Evolutionary conservation across 2,888 invertebrate genomes (phyloP).

Genomic region (Drymonia ruficornis): DNA sequence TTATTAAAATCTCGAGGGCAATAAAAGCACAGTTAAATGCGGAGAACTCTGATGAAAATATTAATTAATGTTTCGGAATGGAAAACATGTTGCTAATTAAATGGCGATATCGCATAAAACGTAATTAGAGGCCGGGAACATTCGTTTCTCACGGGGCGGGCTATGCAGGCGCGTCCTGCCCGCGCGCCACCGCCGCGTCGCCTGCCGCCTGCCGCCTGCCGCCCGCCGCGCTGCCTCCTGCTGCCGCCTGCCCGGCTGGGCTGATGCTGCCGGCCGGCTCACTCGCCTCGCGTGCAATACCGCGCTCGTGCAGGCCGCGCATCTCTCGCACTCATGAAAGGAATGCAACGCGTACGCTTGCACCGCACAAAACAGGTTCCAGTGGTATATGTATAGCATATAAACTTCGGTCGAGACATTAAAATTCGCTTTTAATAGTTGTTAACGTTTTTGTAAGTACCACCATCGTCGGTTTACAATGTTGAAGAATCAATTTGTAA

Average conservation of each 20-base stretch:
- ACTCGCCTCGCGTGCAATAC: conserved; percentile 40
- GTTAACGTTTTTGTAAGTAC: conserved; percentile 51
- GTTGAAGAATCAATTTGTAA: conserved; percentile 34
- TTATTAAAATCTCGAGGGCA: conserved; percentile 83
- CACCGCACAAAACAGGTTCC: conserved; percentile 67
- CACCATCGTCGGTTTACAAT: conserved; percentile 31
- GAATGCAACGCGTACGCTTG: conserved; percentile 66
- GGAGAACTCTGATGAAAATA: conserved; percentile 83
- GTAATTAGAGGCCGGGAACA: conserved; percentile 81
- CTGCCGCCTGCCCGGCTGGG: neutral
- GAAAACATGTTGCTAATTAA: conserved; percentile 84
- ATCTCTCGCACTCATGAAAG: conserved; percentile 58
- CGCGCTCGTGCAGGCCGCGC: conserved; percentile 32
- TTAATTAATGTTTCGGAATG: conserved; percentile 84
- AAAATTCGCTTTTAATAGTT: conserved; percentile 62
- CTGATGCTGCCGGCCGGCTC: neutral
- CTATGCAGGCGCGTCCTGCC: conserved; percentile 43
- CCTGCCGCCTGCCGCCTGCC: neutral
- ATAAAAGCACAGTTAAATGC: conserved; percentile 83
- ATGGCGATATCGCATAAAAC: conserved; percentile 83
- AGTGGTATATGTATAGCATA: conserved; percentile 55
- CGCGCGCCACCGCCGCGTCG: conserved; percentile 11
- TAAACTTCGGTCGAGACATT: conserved; percentile 52
- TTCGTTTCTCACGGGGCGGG: conserved; percentile 78
- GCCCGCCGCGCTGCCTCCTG: neutral